phyloP scores from a whole-genome alignment of 2,797 vertebrate species.

The Zalophus californianus region DNA sequence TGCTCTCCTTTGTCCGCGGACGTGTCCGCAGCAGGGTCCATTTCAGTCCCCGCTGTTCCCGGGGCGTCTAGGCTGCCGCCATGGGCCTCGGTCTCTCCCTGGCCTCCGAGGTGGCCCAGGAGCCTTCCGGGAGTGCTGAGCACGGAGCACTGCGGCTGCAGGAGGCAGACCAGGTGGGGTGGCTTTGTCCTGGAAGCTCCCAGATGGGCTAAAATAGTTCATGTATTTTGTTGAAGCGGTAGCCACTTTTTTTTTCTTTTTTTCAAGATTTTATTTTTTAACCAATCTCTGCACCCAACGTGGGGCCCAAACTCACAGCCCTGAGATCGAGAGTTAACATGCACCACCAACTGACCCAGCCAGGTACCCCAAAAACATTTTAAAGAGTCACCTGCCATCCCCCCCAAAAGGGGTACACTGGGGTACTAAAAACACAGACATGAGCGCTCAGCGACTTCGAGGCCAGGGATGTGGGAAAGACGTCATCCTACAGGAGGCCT shows the following conservation, averaged over 20 bases:
- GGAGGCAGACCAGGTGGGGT: too few relatives aligned
- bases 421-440: background rate
- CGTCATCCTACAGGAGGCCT: background rate
- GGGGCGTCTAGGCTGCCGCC: background rate
- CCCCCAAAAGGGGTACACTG: accelerated
- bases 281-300: background rate
- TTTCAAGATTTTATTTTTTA: background rate
- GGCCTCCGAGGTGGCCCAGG: background rate
- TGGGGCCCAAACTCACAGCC: background rate
- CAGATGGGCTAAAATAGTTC: background rate
- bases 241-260: background rate
- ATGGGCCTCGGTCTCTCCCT: background rate
- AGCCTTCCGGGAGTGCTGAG: background rate
- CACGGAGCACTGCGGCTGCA: too few relatives aligned
- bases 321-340: too few relatives aligned
- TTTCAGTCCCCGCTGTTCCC: background rate
- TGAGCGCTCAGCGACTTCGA: too few relatives aligned
- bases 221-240: background rate
- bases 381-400: background rate
- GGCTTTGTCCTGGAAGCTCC: background rate
- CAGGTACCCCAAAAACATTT: background rate
- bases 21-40: too few relatives aligned
- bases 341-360: background rate
- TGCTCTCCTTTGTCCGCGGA: background rate
- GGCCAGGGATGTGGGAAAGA: background rate